Conservation (phyloP, 2,797 vertebrate species). For the Leptatherina wallacei region DNA sequence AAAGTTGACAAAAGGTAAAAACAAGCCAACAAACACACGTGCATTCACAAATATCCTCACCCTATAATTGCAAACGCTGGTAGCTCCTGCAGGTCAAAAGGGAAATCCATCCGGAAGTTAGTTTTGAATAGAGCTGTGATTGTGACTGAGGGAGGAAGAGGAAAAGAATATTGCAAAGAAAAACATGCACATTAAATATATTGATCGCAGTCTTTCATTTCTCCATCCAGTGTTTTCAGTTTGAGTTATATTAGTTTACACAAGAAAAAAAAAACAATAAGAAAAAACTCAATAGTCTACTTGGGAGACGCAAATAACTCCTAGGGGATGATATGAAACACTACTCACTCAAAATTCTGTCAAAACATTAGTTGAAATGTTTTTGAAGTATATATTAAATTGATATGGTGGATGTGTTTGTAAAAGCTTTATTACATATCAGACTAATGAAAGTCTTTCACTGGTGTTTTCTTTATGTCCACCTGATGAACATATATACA, state of each 20-base stretch:
- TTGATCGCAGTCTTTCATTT: not conserved
- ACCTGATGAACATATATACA: too few species aligned
- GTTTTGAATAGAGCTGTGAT: conserved; percentile 98
- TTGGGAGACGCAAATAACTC: not conserved
- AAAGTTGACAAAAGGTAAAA: not conserved
- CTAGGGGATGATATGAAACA: not conserved
- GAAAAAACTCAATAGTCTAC: too few species aligned
- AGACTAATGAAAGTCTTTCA: too few species aligned
- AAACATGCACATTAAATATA: not conserved
- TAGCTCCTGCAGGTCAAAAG: conserved; percentile 96
- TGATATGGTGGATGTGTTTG: too few species aligned
- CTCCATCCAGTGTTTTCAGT: not conserved
- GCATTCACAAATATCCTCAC: conserved; percentile 74
- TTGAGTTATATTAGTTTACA: not conserved
- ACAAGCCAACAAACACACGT: not conserved
- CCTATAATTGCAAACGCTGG: conserved; percentile 96
- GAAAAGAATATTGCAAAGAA: not conserved
- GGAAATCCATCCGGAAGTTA: conserved; percentile 96
- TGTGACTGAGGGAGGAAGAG: conserved; percentile 83
- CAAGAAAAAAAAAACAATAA: not conserved
- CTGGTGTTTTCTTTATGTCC: too few species aligned
- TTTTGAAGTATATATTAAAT: not conserved
- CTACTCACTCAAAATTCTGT: too few species aligned
- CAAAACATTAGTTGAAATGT: not conserved
- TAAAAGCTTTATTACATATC: too few species aligned